Base-by-base conservation (phyloP, 1,140 invertebrate genomes). In the Sycophaga agraensis region DNA sequence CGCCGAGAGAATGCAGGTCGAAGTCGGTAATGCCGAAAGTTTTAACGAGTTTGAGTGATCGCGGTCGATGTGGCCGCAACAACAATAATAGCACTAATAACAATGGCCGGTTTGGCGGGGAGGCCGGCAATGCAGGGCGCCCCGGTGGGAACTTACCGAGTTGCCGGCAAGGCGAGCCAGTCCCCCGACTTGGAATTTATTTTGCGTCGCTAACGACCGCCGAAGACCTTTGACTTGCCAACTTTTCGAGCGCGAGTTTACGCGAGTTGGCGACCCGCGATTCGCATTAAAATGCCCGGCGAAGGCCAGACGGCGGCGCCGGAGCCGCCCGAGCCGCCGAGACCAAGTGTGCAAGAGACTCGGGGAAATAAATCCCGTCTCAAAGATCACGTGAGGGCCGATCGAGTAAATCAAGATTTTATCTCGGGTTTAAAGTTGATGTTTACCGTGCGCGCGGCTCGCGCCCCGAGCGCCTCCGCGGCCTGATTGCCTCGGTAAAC, bases 31-130 rank as follows among this genome's bases (percentile, higher is more conserved):
- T 79, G 73, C 69, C 64, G 62, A 78, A 79, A 80, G 78, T 79
- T 80, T 78, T 78, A 80, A 79, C 78, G 76, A 80, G 74, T 78
- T 78, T 76, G 78, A 79, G 68, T 75, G 77, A 79, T 78, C 73
- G 72, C 67, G 70, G 76, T 78, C 77, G 75, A 80, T 79, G 73
- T 31, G 42, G 12, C 22, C 51, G 31, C 73, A 76, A 76, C 66
- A 68, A 72, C 72, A 77, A 77, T 76, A 77, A 78, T 73, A 70
- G 73, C 71, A 73, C 73, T 70, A 71, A 70, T 68, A 70, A 72
- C 73, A 71, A 72, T 74, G 68, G 69, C 69, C 56, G 17, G 66
- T 63, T 65, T 64, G 63, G 66, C 64, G 63, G 66, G 65, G 67
- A 64, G 59, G 26, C 24, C 40, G 54, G 16, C 49, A 28, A 53